Conservation (phyloP, 2,797 vertebrate genomes). For the Peromyscus aztecus region DNA sequence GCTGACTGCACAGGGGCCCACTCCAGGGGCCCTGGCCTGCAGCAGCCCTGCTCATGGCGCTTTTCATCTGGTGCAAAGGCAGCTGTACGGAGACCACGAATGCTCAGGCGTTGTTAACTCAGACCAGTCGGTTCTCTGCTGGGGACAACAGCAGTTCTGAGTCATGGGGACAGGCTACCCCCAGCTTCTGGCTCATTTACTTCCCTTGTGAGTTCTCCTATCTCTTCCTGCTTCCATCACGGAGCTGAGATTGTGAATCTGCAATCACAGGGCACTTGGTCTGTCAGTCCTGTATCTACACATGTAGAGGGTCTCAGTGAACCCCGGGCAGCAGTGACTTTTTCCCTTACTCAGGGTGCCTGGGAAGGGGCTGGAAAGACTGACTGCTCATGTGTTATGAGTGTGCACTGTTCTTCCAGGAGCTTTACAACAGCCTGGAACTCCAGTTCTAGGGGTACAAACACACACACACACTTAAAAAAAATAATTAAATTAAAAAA, state of each 20-base stretch:
- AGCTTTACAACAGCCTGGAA: not conserved
- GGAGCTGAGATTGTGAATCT: not conserved
- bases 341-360: not conserved
- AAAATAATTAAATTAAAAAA: not conserved
- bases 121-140: not conserved
- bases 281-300: not conserved
- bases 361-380: not conserved
- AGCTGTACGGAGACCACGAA: not conserved
- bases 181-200: not conserved
- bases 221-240: not conserved
- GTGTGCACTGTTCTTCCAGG: not conserved
- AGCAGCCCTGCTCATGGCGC: not conserved
- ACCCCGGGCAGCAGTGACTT: not conserved
- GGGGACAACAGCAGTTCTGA: not conserved
- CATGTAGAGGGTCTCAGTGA: not conserved
- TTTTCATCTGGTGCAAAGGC: accelerated
- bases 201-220: not conserved
- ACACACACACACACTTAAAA: not conserved
- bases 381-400: not conserved
- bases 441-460: not conserved
- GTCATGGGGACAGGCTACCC: not conserved
- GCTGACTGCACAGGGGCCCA: accelerated
- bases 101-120: not conserved
- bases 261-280: no score
- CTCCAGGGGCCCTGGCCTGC: not conserved